Conservation (phyloP, 2,113 vertebrate species). For the Lota lota region DNA sequence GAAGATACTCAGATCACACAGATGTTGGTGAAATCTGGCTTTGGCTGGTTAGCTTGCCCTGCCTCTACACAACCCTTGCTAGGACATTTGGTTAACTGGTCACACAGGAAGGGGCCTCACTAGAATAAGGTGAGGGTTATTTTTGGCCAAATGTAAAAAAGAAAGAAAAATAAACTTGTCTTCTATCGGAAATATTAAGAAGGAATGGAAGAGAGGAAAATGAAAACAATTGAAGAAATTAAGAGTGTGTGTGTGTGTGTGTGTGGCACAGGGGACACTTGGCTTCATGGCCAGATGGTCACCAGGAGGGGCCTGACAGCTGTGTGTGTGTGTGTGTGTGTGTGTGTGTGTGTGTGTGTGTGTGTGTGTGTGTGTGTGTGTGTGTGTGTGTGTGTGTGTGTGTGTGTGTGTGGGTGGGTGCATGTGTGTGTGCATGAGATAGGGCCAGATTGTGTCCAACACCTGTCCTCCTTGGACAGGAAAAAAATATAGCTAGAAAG, state of each 20-base stretch:
- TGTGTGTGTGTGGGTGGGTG: not conserved
- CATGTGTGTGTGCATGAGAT: conserved; percentile 1
- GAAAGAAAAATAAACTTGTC: too few relatives aligned
- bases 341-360: conserved; percentile 22
- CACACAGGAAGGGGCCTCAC: too few relatives aligned
- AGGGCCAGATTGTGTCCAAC: conserved; percentile 48
- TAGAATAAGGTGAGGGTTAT: too few relatives aligned
- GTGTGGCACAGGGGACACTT: conserved; percentile 19
- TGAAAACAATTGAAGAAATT: not conserved
- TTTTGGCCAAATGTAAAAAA: too few relatives aligned
- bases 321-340: conserved; percentile 38
- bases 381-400: conserved; percentile 9
- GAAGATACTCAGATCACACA: too few relatives aligned
- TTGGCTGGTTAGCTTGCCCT: too few relatives aligned
- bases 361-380: conserved; percentile 21
- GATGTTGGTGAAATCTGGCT: too few relatives aligned
- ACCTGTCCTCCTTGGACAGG: conserved; percentile 57
- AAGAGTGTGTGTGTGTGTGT: conserved; percentile 6
- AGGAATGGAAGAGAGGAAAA: conserved; percentile 4
- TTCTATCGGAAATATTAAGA: not conserved
- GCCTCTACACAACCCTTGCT: too few relatives aligned
- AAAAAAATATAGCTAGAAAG: conserved; percentile 38
- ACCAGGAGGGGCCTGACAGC: conserved; percentile 60
- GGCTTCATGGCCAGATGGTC: conserved; percentile 59
- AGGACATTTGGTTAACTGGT: too few relatives aligned